These are phyloP conservation scores for Thaumatotibia leucotreta DNA, from an alignment of 1,140 invertebrate genomes.

Conservation along the genomic window DNA sequence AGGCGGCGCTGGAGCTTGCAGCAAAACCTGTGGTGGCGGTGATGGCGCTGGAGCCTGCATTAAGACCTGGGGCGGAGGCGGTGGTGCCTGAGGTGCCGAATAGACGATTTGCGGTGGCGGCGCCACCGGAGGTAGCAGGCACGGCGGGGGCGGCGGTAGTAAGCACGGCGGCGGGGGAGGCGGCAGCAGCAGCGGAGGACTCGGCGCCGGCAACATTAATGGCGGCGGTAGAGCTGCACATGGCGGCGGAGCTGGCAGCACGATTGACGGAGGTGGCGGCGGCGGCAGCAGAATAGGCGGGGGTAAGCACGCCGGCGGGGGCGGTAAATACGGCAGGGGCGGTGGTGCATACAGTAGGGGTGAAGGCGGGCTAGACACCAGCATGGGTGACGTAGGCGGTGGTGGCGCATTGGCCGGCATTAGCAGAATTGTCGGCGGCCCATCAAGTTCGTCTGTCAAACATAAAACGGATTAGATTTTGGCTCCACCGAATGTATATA, in stretches of 20 bases:
- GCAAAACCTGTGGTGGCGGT: neutral
- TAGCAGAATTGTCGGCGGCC: slow-evolving; percentile 39
- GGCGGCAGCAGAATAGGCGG: slow-evolving; percentile 18
- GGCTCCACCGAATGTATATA: neutral
- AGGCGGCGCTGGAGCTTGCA: neutral
- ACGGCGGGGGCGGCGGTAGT: neutral
- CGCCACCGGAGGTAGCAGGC: neutral
- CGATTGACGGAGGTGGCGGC: slow-evolving; percentile 8
- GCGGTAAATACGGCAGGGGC: neutral
- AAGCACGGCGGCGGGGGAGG: neutral
- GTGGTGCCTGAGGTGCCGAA: neutral
- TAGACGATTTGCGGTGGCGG: neutral
- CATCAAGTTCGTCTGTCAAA: neutral
- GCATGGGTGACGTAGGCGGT: neutral
- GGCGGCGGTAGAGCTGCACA: slow-evolving; percentile 21
- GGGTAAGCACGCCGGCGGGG: neutral
- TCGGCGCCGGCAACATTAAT: neutral
- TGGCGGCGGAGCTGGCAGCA: slow-evolving; percentile 17
- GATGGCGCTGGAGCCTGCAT: neutral
- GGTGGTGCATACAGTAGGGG: neutral
- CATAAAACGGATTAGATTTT: neutral
- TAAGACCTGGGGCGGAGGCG: neutral
- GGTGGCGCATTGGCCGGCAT: slow-evolving; percentile 36
- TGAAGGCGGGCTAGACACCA: neutral
- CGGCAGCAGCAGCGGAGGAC: neutral